Evolutionary conservation across 2,113 vertebrate species (phyloP).

Genomic region (Gymnobelideus leadbeateri): DNA sequence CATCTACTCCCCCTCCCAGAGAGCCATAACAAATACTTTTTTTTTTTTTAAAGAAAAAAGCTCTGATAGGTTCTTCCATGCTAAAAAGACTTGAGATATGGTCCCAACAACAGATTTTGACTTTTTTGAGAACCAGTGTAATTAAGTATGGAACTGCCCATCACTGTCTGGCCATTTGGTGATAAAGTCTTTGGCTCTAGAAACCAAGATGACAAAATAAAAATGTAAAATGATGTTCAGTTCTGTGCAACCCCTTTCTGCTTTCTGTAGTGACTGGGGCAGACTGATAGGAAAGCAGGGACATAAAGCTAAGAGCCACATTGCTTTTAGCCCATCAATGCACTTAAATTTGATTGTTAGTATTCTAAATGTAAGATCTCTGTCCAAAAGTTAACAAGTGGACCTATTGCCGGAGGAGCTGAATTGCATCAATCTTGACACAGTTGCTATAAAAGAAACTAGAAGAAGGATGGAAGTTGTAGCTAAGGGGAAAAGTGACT

Average conservation of each 20-base stretch:
- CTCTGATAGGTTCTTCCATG: background rate
- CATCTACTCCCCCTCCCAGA: background rate
- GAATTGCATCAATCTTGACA: background rate
- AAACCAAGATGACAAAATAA: background rate
- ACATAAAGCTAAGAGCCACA: background rate
- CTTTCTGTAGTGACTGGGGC: background rate
- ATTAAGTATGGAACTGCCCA: background rate
- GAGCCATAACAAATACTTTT: background rate
- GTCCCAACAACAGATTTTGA: background rate
- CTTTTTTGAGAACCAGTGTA: background rate
- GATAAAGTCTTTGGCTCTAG: background rate
- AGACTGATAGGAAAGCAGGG: background rate
- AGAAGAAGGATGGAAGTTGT: background rate
- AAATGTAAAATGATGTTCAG: background rate
- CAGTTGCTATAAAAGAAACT: background rate
- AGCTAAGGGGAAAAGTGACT: background rate
- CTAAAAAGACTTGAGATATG: background rate
- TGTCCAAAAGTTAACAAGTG: conserved; percentile 1
- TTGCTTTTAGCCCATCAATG: background rate
- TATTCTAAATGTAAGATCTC: conserved; percentile 1
- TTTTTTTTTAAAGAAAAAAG: background rate
- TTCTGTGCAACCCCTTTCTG: background rate
- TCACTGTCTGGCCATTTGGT: background rate
- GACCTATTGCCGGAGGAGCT: background rate
- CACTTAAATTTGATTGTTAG: background rate